phyloP scores from a whole-genome alignment of 1,140 invertebrate genomes.

The Plectus sambesii region DNA sequence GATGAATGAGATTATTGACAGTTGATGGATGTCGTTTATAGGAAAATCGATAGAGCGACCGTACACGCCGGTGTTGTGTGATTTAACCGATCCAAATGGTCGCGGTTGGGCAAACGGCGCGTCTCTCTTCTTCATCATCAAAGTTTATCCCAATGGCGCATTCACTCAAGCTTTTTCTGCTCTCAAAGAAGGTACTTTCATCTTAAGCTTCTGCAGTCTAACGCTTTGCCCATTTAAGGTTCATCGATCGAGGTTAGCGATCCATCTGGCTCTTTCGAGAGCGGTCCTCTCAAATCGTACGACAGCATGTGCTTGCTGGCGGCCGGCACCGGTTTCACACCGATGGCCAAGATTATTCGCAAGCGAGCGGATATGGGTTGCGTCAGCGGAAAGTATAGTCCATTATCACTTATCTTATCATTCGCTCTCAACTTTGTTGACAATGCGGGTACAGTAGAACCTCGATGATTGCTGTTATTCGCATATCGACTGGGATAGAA shows the following conservation, averaged over 20 bases:
- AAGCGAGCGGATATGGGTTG: no score
- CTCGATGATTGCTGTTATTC: no score
- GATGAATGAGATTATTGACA: constrained; percentile 4
- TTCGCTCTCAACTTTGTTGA: no score
- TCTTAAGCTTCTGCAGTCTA: neutral
- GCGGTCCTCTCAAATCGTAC: constrained; percentile 49
- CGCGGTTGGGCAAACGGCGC: constrained; percentile 25
- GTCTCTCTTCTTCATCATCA: constrained; percentile 59
- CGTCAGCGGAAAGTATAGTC: no score
- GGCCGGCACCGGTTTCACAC: constrained; percentile 76
- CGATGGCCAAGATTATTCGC: constrained; percentile 43
- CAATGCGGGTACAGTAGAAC: no score
- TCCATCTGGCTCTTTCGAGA: constrained; percentile 56
- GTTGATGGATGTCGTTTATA: constrained; percentile 37
- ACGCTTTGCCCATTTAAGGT: constrained; percentile 39
- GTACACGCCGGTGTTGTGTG: constrained; percentile 63
- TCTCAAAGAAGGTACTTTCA: constrained; percentile 48
- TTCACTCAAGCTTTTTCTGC: constrained; percentile 59
- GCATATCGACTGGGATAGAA: no score
- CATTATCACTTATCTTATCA: no score
- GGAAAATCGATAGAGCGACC: constrained; percentile 58
- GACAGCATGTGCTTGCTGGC: constrained; percentile 62
- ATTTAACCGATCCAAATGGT: constrained; percentile 44
- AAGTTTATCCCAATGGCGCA: constrained; percentile 61
- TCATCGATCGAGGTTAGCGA: constrained; percentile 55